phyloP scores from a whole-genome alignment of 2,113 vertebrate species.

The Corythornis madagascariensis region DNA sequence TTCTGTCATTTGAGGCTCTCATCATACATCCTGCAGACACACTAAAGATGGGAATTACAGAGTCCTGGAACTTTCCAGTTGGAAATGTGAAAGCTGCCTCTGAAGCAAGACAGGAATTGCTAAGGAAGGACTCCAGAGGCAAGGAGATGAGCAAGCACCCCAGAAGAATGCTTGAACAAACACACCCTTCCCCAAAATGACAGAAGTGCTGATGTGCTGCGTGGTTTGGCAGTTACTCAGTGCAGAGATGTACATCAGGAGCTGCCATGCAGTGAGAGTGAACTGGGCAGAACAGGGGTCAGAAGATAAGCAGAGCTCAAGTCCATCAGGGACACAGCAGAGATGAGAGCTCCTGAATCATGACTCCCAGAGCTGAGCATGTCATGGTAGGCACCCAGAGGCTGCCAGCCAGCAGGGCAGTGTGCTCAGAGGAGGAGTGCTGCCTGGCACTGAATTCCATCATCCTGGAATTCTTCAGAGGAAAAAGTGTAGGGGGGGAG shows the following conservation, averaged over 20 bases:
- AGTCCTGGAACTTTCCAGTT: neutral
- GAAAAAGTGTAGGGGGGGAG: neutral
- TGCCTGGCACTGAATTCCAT: neutral
- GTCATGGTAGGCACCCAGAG: neutral
- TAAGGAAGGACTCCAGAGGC: neutral
- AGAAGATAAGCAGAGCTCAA: neutral
- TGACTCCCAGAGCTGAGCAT: neutral
- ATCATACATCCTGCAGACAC: neutral
- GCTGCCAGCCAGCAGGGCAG: neutral
- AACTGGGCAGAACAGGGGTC: neutral
- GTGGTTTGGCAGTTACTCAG: neutral
- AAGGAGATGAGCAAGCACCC: neutral
- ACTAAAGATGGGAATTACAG: neutral
- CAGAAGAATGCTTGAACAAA: constrained; percentile 18
- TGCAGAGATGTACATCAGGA: neutral
- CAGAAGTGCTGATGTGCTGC: constrained; percentile 9
- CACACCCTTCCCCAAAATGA: neutral
- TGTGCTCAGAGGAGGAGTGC: neutral
- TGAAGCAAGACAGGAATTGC: neutral
- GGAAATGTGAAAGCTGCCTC: neutral
- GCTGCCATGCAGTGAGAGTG: neutral
- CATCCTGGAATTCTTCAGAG: neutral
- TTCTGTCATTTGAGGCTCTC: neutral
- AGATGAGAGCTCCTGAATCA: neutral
- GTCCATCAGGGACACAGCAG: neutral